A percentile compares a stretch with the other conserved stretches of the same genome.
phyloP scores from a whole-genome alignment of 2,888 invertebrate genomes.

The Choreutis nemorana region DNA sequence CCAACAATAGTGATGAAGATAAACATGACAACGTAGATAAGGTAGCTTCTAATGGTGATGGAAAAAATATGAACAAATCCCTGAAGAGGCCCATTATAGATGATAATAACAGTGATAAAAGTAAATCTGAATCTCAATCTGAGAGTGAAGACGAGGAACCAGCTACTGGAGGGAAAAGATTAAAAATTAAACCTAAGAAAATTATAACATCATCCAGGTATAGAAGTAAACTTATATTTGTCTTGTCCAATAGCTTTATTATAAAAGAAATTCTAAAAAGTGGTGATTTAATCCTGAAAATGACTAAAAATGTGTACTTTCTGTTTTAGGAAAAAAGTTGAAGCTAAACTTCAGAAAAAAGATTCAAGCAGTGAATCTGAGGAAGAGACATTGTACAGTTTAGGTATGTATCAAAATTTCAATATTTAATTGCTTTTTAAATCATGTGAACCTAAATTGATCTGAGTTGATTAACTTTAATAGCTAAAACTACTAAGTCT shows the following conservation, averaged over 20 bases:
- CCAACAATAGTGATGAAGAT: constrained; percentile 17
- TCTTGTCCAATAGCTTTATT: not conserved
- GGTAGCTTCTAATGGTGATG: constrained; percentile 18
- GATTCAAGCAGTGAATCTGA: constrained; percentile 62
- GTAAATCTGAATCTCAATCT: constrained; percentile 54
- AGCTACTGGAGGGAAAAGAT: constrained; percentile 42
- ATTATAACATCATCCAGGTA: constrained; percentile 47
- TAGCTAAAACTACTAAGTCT: no score
- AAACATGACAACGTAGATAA: constrained; percentile 6
- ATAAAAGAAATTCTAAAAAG: not conserved
- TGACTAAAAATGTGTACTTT: constrained; percentile 4
- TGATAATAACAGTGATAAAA: constrained; percentile 43
- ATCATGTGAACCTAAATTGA: no score
- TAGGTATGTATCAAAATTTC: constrained; percentile 34
- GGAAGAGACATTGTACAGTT: constrained; percentile 51
- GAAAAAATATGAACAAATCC: constrained; percentile 35
- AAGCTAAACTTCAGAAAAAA: constrained; percentile 59
- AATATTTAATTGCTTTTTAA: not conserved
- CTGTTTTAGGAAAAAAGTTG: constrained; percentile 58
- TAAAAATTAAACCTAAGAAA: constrained; percentile 59
- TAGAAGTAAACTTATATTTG: constrained; percentile 2
- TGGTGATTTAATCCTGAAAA: not conserved
- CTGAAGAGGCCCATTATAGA: constrained; percentile 44
- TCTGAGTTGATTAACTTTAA: no score
- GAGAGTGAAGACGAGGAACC: constrained; percentile 53